These are phyloP conservation scores for Thereva nobilitata DNA, from an alignment of 2,888 invertebrate genomes.

Conservation along the genomic window DNA sequence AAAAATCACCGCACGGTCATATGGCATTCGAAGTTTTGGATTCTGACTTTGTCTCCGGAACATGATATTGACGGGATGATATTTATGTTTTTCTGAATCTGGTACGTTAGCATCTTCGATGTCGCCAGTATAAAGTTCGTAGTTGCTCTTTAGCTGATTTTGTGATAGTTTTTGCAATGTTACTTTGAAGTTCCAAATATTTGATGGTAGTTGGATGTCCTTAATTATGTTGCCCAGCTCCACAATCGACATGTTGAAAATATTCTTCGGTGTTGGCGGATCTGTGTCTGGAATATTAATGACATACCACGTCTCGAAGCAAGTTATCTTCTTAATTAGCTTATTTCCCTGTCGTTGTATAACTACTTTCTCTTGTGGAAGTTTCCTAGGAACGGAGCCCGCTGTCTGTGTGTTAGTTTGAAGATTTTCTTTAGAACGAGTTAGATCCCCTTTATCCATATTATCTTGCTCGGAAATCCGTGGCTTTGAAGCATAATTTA, in stretches of 20 bases:
- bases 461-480: slow-evolving; percentile 1
- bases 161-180: slow-evolving; percentile 51
- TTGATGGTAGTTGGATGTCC: slow-evolving; percentile 51
- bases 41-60: slow-evolving; percentile 52
- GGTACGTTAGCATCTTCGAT: slow-evolving; percentile 52
- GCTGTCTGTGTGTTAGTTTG: slow-evolving; percentile 9
- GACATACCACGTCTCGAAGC: slow-evolving; percentile 58
- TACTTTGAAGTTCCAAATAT: slow-evolving; percentile 55
- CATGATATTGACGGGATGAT: slow-evolving; percentile 57
- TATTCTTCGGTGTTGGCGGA: slow-evolving; percentile 23
- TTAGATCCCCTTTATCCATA: neutral
- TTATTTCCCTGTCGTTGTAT: slow-evolving; percentile 54
- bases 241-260: slow-evolving; percentile 52
- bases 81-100: slow-evolving; percentile 54
- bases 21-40: slow-evolving; percentile 51
- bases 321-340: slow-evolving; percentile 57
- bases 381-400: slow-evolving; percentile 39
- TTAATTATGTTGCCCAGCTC: slow-evolving; percentile 53
- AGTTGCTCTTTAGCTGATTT: slow-evolving; percentile 25
- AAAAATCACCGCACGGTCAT: slow-evolving; percentile 58
- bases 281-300: slow-evolving; percentile 50
- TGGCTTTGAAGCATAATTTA: slow-evolving; percentile 7
- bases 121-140: slow-evolving; percentile 54
- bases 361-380: slow-evolving; percentile 53
- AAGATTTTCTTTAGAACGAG: slow-evolving; percentile 15